Percentiles rank a stretch among this genome's conserved stretches.
phyloP scores from a whole-genome alignment of 2,113 vertebrate genomes.

The Tauraco erythrolophus region DNA sequence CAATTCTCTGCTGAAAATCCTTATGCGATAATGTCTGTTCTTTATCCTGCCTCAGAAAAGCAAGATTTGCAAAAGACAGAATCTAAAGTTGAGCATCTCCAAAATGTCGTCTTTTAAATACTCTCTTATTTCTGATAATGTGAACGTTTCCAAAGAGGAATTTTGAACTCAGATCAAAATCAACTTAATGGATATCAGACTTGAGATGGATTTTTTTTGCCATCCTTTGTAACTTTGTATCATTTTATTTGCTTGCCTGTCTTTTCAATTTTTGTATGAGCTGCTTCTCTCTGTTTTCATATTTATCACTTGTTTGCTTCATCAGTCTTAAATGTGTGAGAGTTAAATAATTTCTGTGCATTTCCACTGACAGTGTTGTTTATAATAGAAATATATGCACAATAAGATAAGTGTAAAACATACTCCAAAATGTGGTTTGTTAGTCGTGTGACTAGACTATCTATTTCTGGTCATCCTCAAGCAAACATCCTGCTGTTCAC shows the following conservation, averaged over 20 bases:
- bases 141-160: neutral
- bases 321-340: neutral
- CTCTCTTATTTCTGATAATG: neutral
- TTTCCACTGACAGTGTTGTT: neutral
- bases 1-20: neutral
- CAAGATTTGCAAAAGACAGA: neutral
- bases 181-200: neutral
- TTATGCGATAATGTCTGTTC: neutral
- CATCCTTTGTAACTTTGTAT: neutral
- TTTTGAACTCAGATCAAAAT: neutral
- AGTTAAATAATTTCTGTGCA: neutral
- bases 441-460: accelerated
- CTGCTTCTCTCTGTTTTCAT: neutral
- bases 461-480: neutral
- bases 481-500: neutral
- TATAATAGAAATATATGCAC: neutral
- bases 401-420: neutral
- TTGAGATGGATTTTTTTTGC: neutral
- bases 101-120: neutral
- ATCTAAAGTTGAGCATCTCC: neutral
- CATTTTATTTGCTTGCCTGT: neutral
- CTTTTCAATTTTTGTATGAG: neutral
- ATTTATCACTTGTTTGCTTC: neutral
- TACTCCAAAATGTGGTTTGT: neutral
- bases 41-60: neutral